Conservation (phyloP, 2,113 vertebrate species). For the Nothobranchius furzeri region DNA sequence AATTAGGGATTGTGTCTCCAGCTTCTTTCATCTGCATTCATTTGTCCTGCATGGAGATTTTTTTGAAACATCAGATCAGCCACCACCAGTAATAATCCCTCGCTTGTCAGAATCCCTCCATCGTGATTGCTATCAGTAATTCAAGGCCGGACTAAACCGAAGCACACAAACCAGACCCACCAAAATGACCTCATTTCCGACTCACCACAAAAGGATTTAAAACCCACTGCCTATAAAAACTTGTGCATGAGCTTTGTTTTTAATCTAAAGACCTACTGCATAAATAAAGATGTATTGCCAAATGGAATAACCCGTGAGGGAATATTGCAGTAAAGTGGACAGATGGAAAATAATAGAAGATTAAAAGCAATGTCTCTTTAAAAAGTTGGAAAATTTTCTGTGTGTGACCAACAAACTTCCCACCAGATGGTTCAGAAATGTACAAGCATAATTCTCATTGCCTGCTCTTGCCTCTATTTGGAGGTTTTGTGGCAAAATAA, state of each 20-base stretch:
- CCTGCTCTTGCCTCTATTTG: background rate
- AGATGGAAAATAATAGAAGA: too few relatives aligned
- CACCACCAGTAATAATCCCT: conserved; percentile 42
- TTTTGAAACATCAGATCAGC: conserved; percentile 30
- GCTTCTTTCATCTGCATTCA: conserved; percentile 5
- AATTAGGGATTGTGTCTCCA: background rate
- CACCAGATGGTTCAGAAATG: background rate
- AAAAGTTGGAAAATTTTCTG: background rate
- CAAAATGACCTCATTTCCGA: background rate
- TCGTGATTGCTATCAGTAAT: conserved; percentile 44
- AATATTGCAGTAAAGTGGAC: too few relatives aligned
- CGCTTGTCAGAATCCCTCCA: conserved; percentile 53
- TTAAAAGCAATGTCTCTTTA: too few relatives aligned
- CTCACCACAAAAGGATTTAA: background rate
- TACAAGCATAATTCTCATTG: background rate
- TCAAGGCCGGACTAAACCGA: background rate
- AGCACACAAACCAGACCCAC: conserved; percentile 15
- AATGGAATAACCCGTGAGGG: too few relatives aligned
- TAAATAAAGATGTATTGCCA: too few relatives aligned
- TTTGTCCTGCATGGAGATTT: conserved; percentile 9
- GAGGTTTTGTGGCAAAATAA: background rate
- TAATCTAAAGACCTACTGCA: too few relatives aligned
- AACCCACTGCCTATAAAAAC: too few relatives aligned
- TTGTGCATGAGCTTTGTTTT: too few relatives aligned
- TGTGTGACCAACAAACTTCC: background rate